These are phyloP conservation scores for Oreotrochilus melanogaster DNA, from an alignment of 2,113 vertebrate genomes.

Conservation along the genomic window DNA sequence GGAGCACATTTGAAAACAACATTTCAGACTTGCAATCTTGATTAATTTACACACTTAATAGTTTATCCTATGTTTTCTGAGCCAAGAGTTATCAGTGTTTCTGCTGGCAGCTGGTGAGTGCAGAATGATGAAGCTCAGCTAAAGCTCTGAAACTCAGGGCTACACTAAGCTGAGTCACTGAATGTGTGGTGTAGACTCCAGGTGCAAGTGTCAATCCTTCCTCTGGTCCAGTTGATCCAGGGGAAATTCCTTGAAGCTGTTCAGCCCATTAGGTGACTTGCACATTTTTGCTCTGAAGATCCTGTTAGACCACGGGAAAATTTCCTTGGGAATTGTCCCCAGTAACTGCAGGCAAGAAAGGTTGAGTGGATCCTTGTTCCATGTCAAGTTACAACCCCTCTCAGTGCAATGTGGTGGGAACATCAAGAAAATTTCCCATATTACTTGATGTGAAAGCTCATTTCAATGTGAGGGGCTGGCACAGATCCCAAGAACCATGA, in stretches of 20 bases:
- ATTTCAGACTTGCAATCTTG: background rate
- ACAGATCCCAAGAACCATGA: background rate
- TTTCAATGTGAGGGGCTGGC: background rate
- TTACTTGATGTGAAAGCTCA: fast-evolving
- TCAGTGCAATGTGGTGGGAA: background rate
- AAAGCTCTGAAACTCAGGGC: background rate
- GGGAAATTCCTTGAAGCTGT: background rate
- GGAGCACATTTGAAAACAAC: background rate
- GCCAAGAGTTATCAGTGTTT: background rate
- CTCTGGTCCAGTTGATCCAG: background rate
- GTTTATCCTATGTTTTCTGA: background rate
- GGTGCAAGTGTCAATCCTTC: background rate
- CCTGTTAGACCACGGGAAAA: background rate
- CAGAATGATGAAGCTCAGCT: background rate
- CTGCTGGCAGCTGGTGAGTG: background rate
- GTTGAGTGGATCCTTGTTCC: background rate
- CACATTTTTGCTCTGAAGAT: background rate
- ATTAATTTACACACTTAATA: background rate
- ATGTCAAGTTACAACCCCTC: background rate
- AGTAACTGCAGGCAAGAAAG: background rate
- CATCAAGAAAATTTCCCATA: background rate
- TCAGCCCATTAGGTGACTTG: background rate
- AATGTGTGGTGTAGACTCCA: background rate
- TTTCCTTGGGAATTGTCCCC: background rate
- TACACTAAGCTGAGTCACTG: background rate